phyloP scores from a whole-genome alignment of 2,797 vertebrate genomes.

The Artibeus lituratus region DNA sequence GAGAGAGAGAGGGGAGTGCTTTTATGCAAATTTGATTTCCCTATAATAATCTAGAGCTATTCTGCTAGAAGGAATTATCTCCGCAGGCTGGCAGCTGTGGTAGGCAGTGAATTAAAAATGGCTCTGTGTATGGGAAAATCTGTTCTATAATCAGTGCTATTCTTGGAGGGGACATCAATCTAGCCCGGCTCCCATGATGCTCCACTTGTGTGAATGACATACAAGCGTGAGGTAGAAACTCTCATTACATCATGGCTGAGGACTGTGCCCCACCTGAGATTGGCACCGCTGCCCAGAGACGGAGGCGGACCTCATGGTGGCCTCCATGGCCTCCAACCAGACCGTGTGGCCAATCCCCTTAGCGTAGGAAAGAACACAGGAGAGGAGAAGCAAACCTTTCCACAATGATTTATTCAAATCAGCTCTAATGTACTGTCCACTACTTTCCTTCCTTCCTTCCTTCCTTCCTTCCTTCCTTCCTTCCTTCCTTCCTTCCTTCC shows the following conservation, averaged over 20 bases:
- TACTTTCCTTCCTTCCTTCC: background rate
- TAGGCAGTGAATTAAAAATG: slow-evolving; percentile 91
- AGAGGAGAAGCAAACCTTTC: background rate
- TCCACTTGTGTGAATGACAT: slow-evolving; percentile 79
- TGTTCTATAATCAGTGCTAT: slow-evolving; percentile 88
- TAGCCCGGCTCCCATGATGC: slow-evolving; percentile 80
- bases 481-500: background rate
- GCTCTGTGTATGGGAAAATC: slow-evolving; percentile 87
- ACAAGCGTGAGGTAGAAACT: slow-evolving; percentile 81
- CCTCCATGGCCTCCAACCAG: background rate
- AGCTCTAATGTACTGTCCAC: slow-evolving; percentile 51
- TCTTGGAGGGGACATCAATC: slow-evolving; percentile 87
- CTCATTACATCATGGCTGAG: slow-evolving; percentile 82
- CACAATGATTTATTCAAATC: slow-evolving; percentile 53
- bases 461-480: background rate
- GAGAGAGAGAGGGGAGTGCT: slow-evolving; percentile 83
- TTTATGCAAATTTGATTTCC: slow-evolving; percentile 89
- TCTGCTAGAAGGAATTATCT: slow-evolving; percentile 88
- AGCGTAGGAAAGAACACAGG: slow-evolving; percentile 44
- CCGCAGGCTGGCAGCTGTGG: slow-evolving; percentile 86
- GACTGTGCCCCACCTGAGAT: slow-evolving; percentile 63
- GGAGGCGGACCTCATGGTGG: background rate
- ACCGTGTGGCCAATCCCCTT: slow-evolving; percentile 11
- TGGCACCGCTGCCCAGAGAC: background rate
- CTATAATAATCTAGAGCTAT: slow-evolving; percentile 89